phyloP scores from a whole-genome alignment of 2,888 invertebrate species.

The Stenotaenia linearis region DNA sequence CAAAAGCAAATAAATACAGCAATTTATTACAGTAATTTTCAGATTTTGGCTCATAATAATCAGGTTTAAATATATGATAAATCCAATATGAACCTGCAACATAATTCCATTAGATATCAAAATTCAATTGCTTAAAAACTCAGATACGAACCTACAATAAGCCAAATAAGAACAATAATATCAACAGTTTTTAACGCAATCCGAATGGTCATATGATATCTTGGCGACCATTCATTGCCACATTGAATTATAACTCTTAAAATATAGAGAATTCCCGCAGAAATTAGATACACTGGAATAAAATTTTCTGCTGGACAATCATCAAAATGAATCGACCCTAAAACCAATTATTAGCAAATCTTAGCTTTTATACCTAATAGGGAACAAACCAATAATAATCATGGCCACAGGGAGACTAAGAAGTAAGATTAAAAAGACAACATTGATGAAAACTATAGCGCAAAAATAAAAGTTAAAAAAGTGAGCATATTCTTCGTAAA shows the following conservation, averaged over 20 bases:
- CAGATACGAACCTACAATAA: not conserved
- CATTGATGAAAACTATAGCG: not conserved
- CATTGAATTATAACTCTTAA: not conserved
- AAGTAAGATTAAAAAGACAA: not conserved
- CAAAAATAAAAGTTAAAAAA: not conserved
- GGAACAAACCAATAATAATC: not conserved
- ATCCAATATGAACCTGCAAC: not conserved
- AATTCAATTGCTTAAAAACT: too few relatives aligned
- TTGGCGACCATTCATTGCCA: not conserved
- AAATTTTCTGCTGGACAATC: not conserved
- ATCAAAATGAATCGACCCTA: not conserved
- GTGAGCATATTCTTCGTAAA: not conserved
- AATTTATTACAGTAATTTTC: not conserved
- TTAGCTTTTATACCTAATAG: not conserved
- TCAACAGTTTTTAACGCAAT: not conserved
- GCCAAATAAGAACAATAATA: not conserved
- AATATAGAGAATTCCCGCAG: not conserved
- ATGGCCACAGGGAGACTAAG: not conserved
- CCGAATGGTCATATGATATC: not conserved
- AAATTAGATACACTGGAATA: not conserved
- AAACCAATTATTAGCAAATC: not conserved
- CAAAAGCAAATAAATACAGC: not conserved
- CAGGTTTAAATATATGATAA: not conserved
- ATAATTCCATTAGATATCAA: too few relatives aligned
- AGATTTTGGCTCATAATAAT: not conserved